Evolutionary conservation across 2,888 invertebrate species (phyloP).

Genomic region (Cynaeus angustus): DNA sequence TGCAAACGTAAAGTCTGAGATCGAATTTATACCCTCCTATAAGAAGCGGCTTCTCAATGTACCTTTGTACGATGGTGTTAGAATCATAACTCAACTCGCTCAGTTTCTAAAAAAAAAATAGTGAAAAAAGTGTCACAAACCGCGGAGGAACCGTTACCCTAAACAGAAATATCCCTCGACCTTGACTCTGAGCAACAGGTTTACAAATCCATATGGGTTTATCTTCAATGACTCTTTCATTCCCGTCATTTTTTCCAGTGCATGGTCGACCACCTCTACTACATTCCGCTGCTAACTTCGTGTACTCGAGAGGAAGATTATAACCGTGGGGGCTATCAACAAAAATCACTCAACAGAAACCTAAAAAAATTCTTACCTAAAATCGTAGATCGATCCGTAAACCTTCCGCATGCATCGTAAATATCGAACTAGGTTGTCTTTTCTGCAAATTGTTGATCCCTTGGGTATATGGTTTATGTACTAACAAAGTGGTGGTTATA

Average conservation of each 20-base stretch:
- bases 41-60: slow-evolving; percentile 84
- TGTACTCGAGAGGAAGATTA: slow-evolving; percentile 88
- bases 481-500: slow-evolving; percentile 67
- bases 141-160: slow-evolving; percentile 76
- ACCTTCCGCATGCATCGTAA: slow-evolving; percentile 87
- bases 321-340: slow-evolving; percentile 82
- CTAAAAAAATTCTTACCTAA: slow-evolving; percentile 78
- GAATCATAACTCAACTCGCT: slow-evolving; percentile 86
- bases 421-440: slow-evolving; percentile 86
- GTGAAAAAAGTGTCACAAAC: no score
- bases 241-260: slow-evolving; percentile 69
- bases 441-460: slow-evolving; percentile 87
- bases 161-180: slow-evolving; percentile 88
- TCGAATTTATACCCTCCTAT: slow-evolving; percentile 96
- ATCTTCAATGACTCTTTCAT: slow-evolving; percentile 69
- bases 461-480: slow-evolving; percentile 90
- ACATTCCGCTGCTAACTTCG: slow-evolving; percentile 87
- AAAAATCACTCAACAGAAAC: neutral
- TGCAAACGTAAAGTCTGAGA: slow-evolving; percentile 90
- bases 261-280: slow-evolving; percentile 71
- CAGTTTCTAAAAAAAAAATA: slow-evolving; percentile 75
- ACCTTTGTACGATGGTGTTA: slow-evolving; percentile 86
- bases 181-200: slow-evolving; percentile 90
- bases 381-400: slow-evolving; percentile 87
- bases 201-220: slow-evolving; percentile 89